Percentiles rank a stretch among this genome's conserved stretches.
Conservation (phyloP, 2,888 invertebrate genomes). For the Nemoura dubitans region DNA sequence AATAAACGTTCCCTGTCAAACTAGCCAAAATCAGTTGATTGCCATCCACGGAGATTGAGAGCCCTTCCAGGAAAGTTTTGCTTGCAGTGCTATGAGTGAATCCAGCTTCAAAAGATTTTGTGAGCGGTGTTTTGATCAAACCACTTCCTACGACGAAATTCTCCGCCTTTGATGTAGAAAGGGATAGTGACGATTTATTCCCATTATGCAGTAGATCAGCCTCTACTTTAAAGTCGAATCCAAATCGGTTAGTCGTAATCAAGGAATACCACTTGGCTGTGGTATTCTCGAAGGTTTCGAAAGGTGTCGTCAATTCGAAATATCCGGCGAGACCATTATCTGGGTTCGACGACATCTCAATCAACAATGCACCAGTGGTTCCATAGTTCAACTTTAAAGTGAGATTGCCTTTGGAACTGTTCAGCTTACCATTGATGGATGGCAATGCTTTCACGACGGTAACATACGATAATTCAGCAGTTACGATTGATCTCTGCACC, state of each 20-base stretch:
- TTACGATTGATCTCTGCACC: not conserved
- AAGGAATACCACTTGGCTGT: constrained; percentile 22
- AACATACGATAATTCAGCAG: not conserved
- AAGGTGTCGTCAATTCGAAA: not conserved
- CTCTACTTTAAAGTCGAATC: constrained; percentile 21
- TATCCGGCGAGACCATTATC: not conserved
- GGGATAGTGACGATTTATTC: constrained; percentile 17
- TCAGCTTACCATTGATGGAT: not conserved
- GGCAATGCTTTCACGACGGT: constrained; percentile 15
- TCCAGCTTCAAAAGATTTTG: constrained; percentile 29
- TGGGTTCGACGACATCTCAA: not conserved
- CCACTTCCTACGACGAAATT: constrained; percentile 32
- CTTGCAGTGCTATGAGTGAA: constrained; percentile 38
- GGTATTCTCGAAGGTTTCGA: constrained; percentile 45
- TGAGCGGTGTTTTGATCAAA: constrained; percentile 41
- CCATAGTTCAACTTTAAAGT: constrained; percentile 39
- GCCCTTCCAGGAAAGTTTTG: constrained; percentile 35
- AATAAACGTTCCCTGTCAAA: constrained; percentile 41
- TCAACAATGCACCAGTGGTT: constrained; percentile 1
- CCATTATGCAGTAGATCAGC: constrained; percentile 39
- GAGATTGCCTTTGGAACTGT: not conserved
- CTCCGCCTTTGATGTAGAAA: constrained; percentile 39
- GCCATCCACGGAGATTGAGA: constrained; percentile 39
- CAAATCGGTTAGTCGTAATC: not conserved
- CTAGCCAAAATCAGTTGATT: constrained; percentile 37